Percentiles rank a stretch among this genome's conserved stretches.
Conservation (phyloP, 1,140 invertebrate species). For the Pemphigus obesinymphae region DNA sequence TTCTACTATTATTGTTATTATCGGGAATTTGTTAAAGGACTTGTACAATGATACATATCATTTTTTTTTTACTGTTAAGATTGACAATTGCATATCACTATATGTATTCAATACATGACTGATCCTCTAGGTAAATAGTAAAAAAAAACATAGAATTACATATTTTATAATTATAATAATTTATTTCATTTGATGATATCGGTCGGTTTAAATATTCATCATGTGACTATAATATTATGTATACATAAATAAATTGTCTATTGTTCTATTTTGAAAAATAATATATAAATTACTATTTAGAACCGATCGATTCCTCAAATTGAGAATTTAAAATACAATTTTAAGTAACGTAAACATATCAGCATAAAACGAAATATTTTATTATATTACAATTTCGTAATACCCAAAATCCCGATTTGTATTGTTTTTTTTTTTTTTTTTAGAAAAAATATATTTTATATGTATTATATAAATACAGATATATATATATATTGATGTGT, state of each 20-base stretch:
- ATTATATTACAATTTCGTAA: background rate
- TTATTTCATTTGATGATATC: background rate
- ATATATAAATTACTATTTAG: background rate
- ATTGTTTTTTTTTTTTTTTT: slow-evolving; percentile 3
- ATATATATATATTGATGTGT: slow-evolving; percentile 7
- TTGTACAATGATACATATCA: slow-evolving; percentile 37
- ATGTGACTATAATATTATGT: background rate
- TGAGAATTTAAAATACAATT: slow-evolving; percentile 13
- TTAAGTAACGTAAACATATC: slow-evolving; percentile 13
- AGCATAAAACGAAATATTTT: background rate
- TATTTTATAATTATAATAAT: slow-evolving; percentile 26
- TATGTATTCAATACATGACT: slow-evolving; percentile 35
- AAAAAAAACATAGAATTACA: slow-evolving; percentile 1
- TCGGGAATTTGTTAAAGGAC: slow-evolving; percentile 17
- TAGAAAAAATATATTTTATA: background rate
- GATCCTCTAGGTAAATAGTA: slow-evolving; percentile 15
- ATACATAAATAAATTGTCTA: background rate
- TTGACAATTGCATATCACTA: slow-evolving; percentile 36
- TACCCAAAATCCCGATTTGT: background rate
- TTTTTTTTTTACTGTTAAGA: slow-evolving; percentile 25
- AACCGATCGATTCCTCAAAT: background rate
- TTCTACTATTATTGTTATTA: slow-evolving; percentile 33
- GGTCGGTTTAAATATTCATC: background rate
- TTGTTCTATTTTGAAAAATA: slow-evolving; percentile 18
- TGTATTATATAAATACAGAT: background rate